Conservation (phyloP, 2,113 vertebrate genomes). For the Hypanus sabinus region DNA sequence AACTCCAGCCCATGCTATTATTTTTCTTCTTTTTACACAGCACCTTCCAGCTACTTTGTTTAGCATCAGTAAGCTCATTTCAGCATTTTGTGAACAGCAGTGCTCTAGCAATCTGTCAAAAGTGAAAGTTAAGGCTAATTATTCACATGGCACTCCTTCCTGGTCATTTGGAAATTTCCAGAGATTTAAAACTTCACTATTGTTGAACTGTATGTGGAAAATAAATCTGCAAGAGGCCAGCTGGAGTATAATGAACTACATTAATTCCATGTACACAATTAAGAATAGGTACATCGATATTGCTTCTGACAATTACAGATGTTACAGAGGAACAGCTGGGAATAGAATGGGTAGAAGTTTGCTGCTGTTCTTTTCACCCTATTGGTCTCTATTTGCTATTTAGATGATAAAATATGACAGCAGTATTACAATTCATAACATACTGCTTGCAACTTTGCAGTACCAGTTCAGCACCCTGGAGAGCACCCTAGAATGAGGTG, state of each 20-base stretch:
- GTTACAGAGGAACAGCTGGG: not conserved
- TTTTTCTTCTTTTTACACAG: no score
- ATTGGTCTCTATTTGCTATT: no score
- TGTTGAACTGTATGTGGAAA: not conserved
- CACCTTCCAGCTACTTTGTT: slow-evolving; percentile 10
- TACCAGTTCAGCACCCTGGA: no score
- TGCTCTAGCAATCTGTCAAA: not conserved
- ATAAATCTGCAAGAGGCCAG: not conserved
- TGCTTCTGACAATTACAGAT: not conserved
- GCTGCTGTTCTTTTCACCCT: no score
- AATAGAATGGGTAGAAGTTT: not conserved
- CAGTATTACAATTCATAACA: no score
- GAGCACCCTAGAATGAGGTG: no score
- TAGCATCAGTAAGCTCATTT: not conserved
- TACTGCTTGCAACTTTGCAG: no score
- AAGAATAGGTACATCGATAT: not conserved
- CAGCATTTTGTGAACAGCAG: slow-evolving; percentile 8
- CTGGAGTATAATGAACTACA: no score
- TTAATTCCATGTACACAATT: not conserved
- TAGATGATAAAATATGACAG: no score
- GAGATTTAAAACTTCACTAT: not conserved
- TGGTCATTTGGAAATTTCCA: not conserved
- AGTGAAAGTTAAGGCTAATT: not conserved
- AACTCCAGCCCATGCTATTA: not conserved
- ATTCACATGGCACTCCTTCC: no score